Conservation (phyloP, 2,888 invertebrate genomes). For the Lasioglossum figueresi region DNA sequence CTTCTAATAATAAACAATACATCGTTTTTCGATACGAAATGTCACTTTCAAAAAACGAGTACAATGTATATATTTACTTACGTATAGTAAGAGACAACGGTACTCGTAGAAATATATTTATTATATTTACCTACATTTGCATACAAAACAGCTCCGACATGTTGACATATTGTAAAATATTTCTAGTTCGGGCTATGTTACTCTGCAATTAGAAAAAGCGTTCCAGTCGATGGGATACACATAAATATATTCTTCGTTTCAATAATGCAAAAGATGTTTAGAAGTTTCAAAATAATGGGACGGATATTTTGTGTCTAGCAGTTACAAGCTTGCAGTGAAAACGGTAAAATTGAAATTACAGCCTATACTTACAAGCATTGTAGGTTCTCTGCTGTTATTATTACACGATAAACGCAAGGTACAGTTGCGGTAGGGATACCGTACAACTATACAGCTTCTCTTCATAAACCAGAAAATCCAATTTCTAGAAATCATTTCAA, state of each 20-base stretch:
- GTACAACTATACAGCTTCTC: neutral
- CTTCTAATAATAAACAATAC: neutral
- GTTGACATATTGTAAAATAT: neutral
- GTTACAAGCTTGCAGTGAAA: neutral
- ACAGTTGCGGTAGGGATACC: neutral
- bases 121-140: neutral
- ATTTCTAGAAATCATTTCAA: too few species aligned
- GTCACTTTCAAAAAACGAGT: neutral
- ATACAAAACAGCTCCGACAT: neutral
- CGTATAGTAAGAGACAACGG: constrained; percentile 5
- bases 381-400: too few species aligned
- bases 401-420: too few species aligned
- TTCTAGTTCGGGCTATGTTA: neutral
- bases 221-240: neutral
- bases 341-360: neutral
- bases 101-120: neutral
- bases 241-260: neutral
- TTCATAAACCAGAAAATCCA: neutral
- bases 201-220: neutral
- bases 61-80: neutral
- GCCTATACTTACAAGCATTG: too few species aligned
- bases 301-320: too few species aligned
- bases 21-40: neutral
- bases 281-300: neutral
- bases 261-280: neutral